These are phyloP conservation scores for Oceanodroma leucorhoa DNA, from an alignment of 2,797 vertebrate species.

Conservation along the genomic window DNA sequence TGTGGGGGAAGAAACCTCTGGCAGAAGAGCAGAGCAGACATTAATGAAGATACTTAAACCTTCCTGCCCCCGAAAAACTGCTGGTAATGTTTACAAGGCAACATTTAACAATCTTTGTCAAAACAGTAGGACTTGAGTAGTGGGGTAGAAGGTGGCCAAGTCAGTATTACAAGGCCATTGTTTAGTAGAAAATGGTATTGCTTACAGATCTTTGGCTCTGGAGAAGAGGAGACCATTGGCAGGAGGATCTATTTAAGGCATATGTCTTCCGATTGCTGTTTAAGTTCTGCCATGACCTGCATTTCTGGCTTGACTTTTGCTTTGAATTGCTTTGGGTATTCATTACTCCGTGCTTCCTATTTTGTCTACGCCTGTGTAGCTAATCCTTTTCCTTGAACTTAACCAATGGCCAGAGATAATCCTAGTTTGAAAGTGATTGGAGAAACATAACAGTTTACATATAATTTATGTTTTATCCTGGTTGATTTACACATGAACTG, in stretches of 20 bases:
- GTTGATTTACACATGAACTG: slow-evolving; percentile 55
- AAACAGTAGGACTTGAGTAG: not conserved
- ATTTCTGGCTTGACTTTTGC: slow-evolving; percentile 56
- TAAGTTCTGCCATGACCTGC: slow-evolving; percentile 53
- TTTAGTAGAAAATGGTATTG: not conserved
- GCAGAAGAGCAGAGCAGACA: not conserved
- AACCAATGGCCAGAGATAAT: slow-evolving; percentile 51
- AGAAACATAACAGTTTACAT: slow-evolving; percentile 52
- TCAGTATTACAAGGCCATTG: not conserved
- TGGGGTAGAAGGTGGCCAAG: not conserved
- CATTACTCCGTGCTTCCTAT: slow-evolving; percentile 56
- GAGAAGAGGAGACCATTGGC: not conserved
- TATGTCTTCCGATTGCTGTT: slow-evolving; percentile 10
- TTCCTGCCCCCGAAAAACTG: not conserved
- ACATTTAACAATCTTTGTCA: not conserved
- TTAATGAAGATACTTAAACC: not conserved
- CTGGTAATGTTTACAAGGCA: not conserved
- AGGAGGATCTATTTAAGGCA: slow-evolving; percentile 2
- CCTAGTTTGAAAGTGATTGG: slow-evolving; percentile 52
- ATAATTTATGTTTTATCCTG: slow-evolving; percentile 46
- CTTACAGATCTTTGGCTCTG: slow-evolving; percentile 7
- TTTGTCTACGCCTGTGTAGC: slow-evolving; percentile 57
- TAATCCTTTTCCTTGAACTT: slow-evolving; percentile 70
- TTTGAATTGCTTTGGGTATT: slow-evolving; percentile 54
- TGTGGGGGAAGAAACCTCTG: not conserved